These are phyloP conservation scores for Phylloscopus trochiloides DNA, from an alignment of 2,113 vertebrate genomes.

Conservation along the genomic window DNA sequence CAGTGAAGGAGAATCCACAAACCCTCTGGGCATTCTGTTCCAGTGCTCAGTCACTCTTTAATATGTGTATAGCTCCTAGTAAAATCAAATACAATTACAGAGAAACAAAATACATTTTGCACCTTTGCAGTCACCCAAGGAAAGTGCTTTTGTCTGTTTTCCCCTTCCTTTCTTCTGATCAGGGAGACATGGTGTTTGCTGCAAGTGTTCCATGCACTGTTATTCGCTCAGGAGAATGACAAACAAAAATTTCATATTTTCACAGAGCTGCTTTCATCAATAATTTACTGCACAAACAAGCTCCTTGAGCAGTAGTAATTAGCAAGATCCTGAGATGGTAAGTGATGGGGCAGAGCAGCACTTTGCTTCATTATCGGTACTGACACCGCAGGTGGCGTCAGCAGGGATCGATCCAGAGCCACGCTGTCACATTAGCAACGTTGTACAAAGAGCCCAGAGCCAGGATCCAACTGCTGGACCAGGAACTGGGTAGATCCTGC, in stretches of 20 bases:
- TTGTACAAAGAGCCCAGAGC: not conserved
- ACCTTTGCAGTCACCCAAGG: not conserved
- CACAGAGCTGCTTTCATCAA: not conserved
- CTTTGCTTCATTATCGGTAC: not conserved
- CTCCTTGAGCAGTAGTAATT: not conserved
- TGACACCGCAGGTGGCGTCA: not conserved
- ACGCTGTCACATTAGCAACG: rapidly evolving
- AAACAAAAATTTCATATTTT: not conserved
- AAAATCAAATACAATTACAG: not conserved
- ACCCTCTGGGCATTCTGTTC: not conserved
- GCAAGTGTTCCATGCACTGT: not conserved
- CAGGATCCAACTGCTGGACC: not conserved
- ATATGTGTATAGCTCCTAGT: not conserved
- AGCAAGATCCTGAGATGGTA: not conserved
- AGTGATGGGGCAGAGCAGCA: not conserved
- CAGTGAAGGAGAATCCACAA: not conserved
- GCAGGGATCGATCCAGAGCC: not conserved
- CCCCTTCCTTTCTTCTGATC: rapidly evolving
- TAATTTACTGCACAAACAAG: not conserved
- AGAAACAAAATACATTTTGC: not conserved
- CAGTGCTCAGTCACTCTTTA: not conserved
- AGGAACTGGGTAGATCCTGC: not conserved
- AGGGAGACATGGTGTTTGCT: rapidly evolving
- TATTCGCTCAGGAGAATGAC: not conserved
- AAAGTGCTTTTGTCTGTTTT: not conserved